phyloP scores from a whole-genome alignment of 2,113 vertebrate genomes.

The Jacana jacana region DNA sequence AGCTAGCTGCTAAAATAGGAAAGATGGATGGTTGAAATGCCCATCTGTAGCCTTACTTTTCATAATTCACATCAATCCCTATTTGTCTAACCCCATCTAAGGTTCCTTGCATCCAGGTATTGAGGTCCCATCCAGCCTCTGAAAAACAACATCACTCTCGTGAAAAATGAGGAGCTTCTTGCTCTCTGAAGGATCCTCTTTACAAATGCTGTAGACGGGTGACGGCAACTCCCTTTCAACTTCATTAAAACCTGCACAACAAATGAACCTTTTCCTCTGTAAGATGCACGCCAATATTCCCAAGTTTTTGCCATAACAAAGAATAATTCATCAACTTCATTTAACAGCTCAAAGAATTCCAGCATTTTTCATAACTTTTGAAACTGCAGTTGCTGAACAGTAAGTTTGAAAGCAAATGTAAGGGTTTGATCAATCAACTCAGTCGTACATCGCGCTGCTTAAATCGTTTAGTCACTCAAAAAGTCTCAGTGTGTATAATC shows the following conservation, averaged over 20 bases:
- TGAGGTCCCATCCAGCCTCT: neutral
- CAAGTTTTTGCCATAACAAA: neutral
- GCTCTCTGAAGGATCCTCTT: neutral
- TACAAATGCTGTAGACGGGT: neutral
- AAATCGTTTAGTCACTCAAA: neutral
- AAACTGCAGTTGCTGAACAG: neutral
- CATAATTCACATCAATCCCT: neutral
- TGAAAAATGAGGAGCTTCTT: neutral
- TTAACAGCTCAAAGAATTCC: neutral
- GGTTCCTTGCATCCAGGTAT: neutral
- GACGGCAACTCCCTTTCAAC: neutral
- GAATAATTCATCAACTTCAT: neutral
- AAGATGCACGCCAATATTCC: neutral
- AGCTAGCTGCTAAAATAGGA: neutral
- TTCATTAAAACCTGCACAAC: neutral
- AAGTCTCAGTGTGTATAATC: neutral
- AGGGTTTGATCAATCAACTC: neutral
- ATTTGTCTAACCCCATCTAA: neutral
- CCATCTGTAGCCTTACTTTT: neutral
- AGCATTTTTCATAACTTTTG: neutral
- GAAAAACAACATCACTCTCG: neutral
- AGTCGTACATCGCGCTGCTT: neutral
- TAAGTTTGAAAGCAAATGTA: neutral
- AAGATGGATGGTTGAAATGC: neutral
- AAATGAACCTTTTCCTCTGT: neutral